Conservation (phyloP, 2,888 invertebrate genomes). For the Hirtodrosophila duncani region DNA sequence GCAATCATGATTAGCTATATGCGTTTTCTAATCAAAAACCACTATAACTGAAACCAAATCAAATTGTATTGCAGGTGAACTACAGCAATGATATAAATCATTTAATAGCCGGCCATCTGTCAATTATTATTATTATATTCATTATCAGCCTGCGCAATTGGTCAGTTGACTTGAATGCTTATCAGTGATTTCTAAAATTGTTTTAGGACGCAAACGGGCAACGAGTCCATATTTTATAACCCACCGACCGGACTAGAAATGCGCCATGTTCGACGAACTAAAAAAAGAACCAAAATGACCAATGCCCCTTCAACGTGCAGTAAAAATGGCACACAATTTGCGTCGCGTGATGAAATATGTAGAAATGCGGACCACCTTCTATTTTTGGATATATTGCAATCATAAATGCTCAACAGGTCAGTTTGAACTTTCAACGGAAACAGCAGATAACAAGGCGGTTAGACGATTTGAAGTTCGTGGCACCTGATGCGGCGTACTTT, state of each 20-base stretch:
- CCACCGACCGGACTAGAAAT: constrained; percentile 24
- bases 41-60: constrained; percentile 23
- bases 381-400: constrained; percentile 37
- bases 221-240: constrained; percentile 5
- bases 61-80: constrained; percentile 8
- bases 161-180: constrained; percentile 46
- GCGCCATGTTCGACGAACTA: too few relatives aligned
- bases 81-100: constrained; percentile 7
- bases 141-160: constrained; percentile 31
- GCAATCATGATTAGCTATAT: constrained; percentile 18
- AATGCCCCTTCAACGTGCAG: constrained; percentile 2
- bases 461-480: constrained; percentile 13
- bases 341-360: constrained; percentile 19
- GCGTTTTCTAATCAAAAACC: too few relatives aligned
- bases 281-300: constrained; percentile 37
- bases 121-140: constrained; percentile 30
- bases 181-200: constrained; percentile 47
- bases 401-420: constrained; percentile 9
- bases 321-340: constrained; percentile 3
- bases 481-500: constrained; percentile 25
- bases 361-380: constrained; percentile 33
- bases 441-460: background rate
- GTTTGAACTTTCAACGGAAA: constrained; percentile 30
- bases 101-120: constrained; percentile 38
- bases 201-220: constrained; percentile 27